Evolutionary conservation across 2,797 vertebrate genomes (phyloP).

Genomic region (Macropodus opercularis): DNA sequence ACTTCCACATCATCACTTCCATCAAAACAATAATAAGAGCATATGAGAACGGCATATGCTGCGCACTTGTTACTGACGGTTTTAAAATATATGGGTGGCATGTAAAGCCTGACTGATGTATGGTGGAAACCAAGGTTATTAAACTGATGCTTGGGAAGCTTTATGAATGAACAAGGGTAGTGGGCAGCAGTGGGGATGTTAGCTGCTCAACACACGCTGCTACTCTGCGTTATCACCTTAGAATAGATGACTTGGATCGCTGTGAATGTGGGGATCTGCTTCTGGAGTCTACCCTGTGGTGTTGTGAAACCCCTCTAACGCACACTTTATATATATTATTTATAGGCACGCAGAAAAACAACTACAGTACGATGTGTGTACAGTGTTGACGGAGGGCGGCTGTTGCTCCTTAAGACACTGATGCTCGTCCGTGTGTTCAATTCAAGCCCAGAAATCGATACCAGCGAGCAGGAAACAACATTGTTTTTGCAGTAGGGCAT

Average conservation of each 20-base stretch:
- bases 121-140: constrained; percentile 23
- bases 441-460: constrained; percentile 29
- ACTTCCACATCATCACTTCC: constrained; percentile 61
- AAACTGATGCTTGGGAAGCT: constrained; percentile 37
- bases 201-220: constrained; percentile 30
- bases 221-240: constrained; percentile 51
- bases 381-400: not conserved
- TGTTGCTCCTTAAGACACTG: constrained; percentile 4
- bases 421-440: constrained; percentile 9
- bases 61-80: constrained; percentile 28
- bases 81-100: constrained; percentile 21
- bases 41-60: constrained; percentile 45
- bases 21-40: constrained; percentile 63
- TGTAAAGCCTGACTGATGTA: constrained; percentile 24
- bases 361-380: constrained; percentile 8
- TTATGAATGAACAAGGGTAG: constrained; percentile 51
- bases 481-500: constrained; percentile 25
- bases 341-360: constrained; percentile 40
- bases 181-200: constrained; percentile 19
- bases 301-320: constrained; percentile 56
- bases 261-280: constrained; percentile 45
- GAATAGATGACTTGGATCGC: constrained; percentile 50
- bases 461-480: constrained; percentile 1
- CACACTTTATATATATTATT: constrained; percentile 56
- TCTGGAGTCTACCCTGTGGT: constrained; percentile 29